Base-by-base conservation (phyloP, 2,888 invertebrate species). In the Scelioninae gen. 1 region DNA sequence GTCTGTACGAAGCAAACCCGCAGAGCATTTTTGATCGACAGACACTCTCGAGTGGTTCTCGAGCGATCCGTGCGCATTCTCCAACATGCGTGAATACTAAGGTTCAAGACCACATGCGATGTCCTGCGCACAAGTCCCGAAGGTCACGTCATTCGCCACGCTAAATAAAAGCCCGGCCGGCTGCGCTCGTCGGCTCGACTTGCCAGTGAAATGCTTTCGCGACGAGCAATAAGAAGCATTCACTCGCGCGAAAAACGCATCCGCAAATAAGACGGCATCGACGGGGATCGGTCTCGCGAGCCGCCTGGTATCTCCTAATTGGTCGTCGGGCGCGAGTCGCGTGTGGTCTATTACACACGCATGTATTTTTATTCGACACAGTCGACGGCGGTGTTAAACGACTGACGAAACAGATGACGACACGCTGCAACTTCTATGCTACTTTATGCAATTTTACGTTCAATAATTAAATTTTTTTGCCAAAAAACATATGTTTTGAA, bases 341-440 rank as follows among this genome's bases (percentile, higher is more conserved):
- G 91, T 90, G 91, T 91, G 91, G 91, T 91, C 91, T 86, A 86
- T 87, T 87, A 85, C 85, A 82, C 86, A 84, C 83, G 87, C 72
- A 81, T 84, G 86, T 91, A 90, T 90, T 91, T 90, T 91, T 90
- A 90, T 90, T 90, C 89, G 89, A 87, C 88, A 86, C 88, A 87
- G 87, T 87, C 88, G 88, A 89, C 89, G 89, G 87, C 87, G 86
- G 90, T 89, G 90, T 89, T 91, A 91, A 90, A 91, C 88, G 91
- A 90, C 89, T 89, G 90, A 90, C 90, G 89, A 90, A 90, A 89
- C 88, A 88, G 86, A 90, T 87, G 88, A 90, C 88, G 86, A 86
- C 85, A 77, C 83, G 75, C 68, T 53, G 13, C 53, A 53, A 43
- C 81, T 63, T 34, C 56, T 45, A 53, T 49, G 75, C 56, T 56